phyloP scores from a whole-genome alignment of 1,140 invertebrate genomes.

The Apis mellifera region Amel_HAv3.1 CM009946.2:1242501-1243000 shows the following conservation, averaged over 20 bases:
- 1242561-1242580: slow-evolving; percentile 84
- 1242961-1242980: slow-evolving; percentile 65
- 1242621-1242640: slow-evolving; percentile 85
- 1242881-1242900: slow-evolving; percentile 49
- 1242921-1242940: slow-evolving; percentile 70
- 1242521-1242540: slow-evolving; percentile 77
- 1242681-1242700: background rate
- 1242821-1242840: slow-evolving; percentile 45
- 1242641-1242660: slow-evolving; percentile 80
- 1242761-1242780: slow-evolving; percentile 61
- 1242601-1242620: slow-evolving; percentile 85
- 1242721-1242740: slow-evolving; percentile 64
- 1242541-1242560: slow-evolving; percentile 82
- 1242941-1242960: slow-evolving; percentile 49
- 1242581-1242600: slow-evolving; percentile 84
- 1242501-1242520: slow-evolving; percentile 52
- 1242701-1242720: background rate
- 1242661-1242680: background rate
- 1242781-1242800: slow-evolving; percentile 63
- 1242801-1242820: slow-evolving; percentile 65
- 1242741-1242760: slow-evolving; percentile 34
- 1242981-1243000: slow-evolving; percentile 66
- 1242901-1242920: slow-evolving; percentile 60
- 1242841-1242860: slow-evolving; percentile 64
- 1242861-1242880: slow-evolving; percentile 51